Base-by-base conservation (phyloP, 2,113 vertebrate species). In the Hippocampus comes region DNA sequence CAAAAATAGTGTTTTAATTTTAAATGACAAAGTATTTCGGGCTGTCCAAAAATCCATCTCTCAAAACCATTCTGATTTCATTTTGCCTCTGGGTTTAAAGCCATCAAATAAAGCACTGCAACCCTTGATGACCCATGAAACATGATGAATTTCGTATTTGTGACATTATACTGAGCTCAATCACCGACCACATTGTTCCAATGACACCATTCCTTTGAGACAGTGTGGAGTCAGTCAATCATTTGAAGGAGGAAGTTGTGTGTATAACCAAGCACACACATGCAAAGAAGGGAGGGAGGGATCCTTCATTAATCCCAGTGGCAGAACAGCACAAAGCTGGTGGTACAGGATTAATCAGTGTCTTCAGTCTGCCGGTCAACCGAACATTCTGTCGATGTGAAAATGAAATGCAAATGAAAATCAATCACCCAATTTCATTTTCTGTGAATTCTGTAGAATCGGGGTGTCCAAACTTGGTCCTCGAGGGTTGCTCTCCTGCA, bases 281-380 rank as follows among this genome's bases (percentile, higher is more conserved):
- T 42, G 46, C 70, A 76, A 3, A 4, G 42, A 3, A 4, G 42
- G 43, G 61, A 53, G 38, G 72, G 30, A 23, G 43, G 34, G 27
- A 59, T 73, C 70, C 67, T 73, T 30, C 30, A 30, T 30, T 86
- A 87, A 87, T 87, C 84, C 79, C 53, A 41, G 42, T 73, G 73
- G 66, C 80, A 42, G 63, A n/a, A 49, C 48, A 42, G 67, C 43
- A 66, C 70, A 78, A 84, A 83, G 75, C 80, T 84, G 74, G 71
- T 49, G 14, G 64, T 66, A 72, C 48, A 78, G 80, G 78, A 86
- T 89, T 86, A 84, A 68, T 70, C n/a, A 30, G 64, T 41, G 42
- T 41, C 63, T 57, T 75, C 65, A 17, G 43, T 63, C 63, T 51
- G 51, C 25, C 59, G 23, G 67, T 61, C 63, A 71, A 38, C 61